Conservation (phyloP, 2,888 invertebrate species). For the Sinohyriopsis cumingii region DNA sequence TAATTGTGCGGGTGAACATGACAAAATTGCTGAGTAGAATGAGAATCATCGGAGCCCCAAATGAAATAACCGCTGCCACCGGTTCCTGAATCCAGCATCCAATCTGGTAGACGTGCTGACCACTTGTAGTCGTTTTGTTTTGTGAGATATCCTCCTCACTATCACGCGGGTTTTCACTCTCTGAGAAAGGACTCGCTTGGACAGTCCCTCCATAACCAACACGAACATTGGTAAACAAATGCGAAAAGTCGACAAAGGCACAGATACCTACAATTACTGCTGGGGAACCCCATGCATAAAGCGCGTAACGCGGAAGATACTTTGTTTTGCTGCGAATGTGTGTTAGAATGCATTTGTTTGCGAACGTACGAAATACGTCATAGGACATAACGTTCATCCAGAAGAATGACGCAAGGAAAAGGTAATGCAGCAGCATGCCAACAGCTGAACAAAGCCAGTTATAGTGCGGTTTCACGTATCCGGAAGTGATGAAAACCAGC, state of each 20-base stretch:
- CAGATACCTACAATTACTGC: slow-evolving; percentile 72
- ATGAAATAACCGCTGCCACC: slow-evolving; percentile 53
- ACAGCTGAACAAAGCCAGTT: slow-evolving; percentile 73
- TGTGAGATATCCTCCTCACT: neutral
- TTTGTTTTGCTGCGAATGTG: slow-evolving; percentile 49
- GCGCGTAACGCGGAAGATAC: slow-evolving; percentile 69
- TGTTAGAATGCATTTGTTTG: slow-evolving; percentile 69
- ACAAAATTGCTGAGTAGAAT: slow-evolving; percentile 54
- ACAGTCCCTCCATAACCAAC: slow-evolving; percentile 53
- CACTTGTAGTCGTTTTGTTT: neutral
- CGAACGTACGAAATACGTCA: slow-evolving; percentile 71
- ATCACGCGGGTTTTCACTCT: neutral
- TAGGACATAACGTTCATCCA: slow-evolving; percentile 81
- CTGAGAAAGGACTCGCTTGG: neutral
- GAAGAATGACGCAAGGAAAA: slow-evolving; percentile 79
- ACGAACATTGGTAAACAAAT: slow-evolving; percentile 30
- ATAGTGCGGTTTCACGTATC: slow-evolving; percentile 54
- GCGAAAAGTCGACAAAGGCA: slow-evolving; percentile 60
- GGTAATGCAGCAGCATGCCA: slow-evolving; percentile 79
- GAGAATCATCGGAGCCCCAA: slow-evolving; percentile 58
- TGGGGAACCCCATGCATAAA: slow-evolving; percentile 81
- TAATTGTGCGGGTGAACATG: slow-evolving; percentile 58
- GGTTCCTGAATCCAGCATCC: slow-evolving; percentile 65
- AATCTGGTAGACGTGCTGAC: slow-evolving; percentile 22
- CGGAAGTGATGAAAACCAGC: slow-evolving; percentile 57